Base-by-base conservation (phyloP, 2,113 vertebrate genomes). In the Talpa occidentalis region DNA sequence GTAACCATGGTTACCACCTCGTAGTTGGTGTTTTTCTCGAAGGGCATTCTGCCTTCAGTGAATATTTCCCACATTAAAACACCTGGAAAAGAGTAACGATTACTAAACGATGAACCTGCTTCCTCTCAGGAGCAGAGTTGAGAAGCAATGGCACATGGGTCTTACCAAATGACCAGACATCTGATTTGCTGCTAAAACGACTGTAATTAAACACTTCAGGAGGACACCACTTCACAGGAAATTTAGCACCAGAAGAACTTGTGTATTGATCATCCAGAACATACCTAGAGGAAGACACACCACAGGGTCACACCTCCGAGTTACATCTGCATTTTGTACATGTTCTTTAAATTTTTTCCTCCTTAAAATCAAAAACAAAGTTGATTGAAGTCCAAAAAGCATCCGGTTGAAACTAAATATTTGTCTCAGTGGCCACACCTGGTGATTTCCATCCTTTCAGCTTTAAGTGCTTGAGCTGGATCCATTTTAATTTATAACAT, bases 21-120 rank as follows among this genome's bases (percentile, higher is more conserved):
- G 16, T 99, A 99, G 96, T 99, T 99, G 67, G 98, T 98, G 87
- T 97, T 99, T 76, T 99, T 98, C 72, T 99, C 99, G 83, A 99
- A 99, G 0, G 99, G 99, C 99, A 99, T 99, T 81, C 98, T 99
- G 32, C 99, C 99, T 95, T 99, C 99, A 0, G 99, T 99, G 96
- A 99, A 99, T 1, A 99, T 98, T 97, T 99, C 99, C 99, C 99
- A 99, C 99, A 99, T 99, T 94, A 99, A 94, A 96, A 99, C 99
- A 91, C 99, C 99, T 99, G 91, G 11, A 87, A 94, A 93, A 74
- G 0, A 16, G 66, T 16, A 37, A 64, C 24, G 54, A 40, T 92
- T 42, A 59, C 30, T 44, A 35, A 21, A 26, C 15, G 81, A 49
- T 0, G 42, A 5, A 40, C 16, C 17, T 28, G 37, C 40, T 72